Conservation (phyloP, 2,888 invertebrate species). For the Campoplex capitator region DNA sequence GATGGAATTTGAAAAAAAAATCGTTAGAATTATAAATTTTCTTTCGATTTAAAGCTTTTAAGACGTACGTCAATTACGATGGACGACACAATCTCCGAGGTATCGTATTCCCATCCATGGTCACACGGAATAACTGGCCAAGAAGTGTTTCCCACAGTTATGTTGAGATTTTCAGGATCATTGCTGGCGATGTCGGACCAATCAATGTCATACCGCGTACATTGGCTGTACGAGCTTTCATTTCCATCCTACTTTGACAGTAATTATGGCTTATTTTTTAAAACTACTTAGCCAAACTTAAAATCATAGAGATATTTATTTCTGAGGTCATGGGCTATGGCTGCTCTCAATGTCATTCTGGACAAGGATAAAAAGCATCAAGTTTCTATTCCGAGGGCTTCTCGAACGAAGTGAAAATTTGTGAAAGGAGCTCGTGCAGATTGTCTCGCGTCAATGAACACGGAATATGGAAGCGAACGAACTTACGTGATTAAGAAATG, state of each 20-base stretch:
- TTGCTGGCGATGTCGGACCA: constrained; percentile 81
- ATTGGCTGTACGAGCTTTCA: constrained; percentile 88
- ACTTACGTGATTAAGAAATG: no score
- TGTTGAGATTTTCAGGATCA: constrained; percentile 72
- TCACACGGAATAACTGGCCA: constrained; percentile 90
- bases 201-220: constrained; percentile 90
- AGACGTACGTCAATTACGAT: constrained; percentile 90
- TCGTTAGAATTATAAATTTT: not conserved
- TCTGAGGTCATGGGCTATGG: constrained; percentile 25
- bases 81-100: constrained; percentile 89
- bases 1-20: no score
- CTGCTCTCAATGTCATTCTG: constrained; percentile 67
- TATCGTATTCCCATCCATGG: constrained; percentile 93
- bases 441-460: not conserved
- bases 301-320: not conserved
- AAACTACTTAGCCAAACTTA: not conserved
- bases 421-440: not conserved
- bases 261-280: constrained; percentile 50
- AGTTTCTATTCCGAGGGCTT: not conserved
- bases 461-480: no score
- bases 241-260: constrained; percentile 80
- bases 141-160: constrained; percentile 84
- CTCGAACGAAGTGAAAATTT: not conserved
- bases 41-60: not conserved
- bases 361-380: not conserved